These are phyloP conservation scores for Coccyzus lansbergi DNA, from an alignment of 2,797 vertebrate species.

Conservation along the genomic window DNA sequence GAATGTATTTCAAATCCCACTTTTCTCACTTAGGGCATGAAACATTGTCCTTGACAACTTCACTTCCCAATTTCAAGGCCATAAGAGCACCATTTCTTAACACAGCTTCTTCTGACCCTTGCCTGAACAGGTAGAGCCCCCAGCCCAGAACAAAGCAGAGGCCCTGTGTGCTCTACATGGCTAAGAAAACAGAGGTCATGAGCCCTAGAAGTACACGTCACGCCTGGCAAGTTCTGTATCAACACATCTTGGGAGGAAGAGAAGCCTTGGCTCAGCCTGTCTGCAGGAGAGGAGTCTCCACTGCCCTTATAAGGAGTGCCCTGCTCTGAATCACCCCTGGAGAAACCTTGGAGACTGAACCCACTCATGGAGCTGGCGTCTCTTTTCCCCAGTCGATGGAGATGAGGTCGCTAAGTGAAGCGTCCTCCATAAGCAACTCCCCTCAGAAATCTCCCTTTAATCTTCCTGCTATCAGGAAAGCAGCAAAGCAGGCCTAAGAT, in stretches of 20 bases:
- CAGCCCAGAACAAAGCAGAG: neutral
- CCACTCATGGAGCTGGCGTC: neutral
- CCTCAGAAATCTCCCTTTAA: constrained; percentile 20
- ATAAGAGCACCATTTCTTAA: neutral
- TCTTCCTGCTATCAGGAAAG: neutral
- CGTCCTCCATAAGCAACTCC: neutral
- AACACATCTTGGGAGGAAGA: constrained; percentile 12
- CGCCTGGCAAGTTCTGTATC: constrained; percentile 45
- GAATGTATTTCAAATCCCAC: neutral
- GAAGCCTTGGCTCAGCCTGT: neutral
- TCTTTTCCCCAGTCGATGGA: neutral
- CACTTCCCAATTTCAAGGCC: neutral
- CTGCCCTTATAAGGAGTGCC: constrained; percentile 64
- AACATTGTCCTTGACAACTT: neutral
- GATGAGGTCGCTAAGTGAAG: neutral
- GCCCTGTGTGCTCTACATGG: neutral
- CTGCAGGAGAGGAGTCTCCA: constrained; percentile 26
- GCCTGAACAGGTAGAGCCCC: neutral
- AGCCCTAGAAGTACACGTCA: neutral
- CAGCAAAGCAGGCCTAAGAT: neutral
- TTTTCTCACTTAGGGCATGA: neutral
- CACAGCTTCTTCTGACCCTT: neutral
- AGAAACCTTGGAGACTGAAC: constrained; percentile 19
- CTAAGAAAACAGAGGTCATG: neutral
- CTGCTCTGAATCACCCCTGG: constrained; percentile 25